Evolutionary conservation across 2,888 invertebrate species (phyloP), one percentile per base, ranked within the genome.

Genomic region (Lomographa bimaculata): DNA sequence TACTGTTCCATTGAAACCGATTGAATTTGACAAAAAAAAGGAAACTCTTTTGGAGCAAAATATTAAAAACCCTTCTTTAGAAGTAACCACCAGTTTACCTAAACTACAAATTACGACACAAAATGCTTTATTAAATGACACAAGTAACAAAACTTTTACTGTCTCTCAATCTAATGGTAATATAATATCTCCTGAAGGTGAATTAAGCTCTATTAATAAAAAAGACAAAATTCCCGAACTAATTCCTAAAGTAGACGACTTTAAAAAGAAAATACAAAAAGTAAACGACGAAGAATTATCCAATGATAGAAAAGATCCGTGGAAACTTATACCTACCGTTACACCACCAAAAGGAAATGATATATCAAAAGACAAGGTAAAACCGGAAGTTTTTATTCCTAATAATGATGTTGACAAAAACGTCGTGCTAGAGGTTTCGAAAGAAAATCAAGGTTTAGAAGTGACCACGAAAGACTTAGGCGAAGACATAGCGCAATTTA

Each of bases 401-500:
- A 78, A 76, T 19, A 64, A 34, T 12, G 69, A 57, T 26, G 71
- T 71, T 2, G 56, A 77, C 28, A 87, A 87, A 66, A 72, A 85
- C 35, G 78, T 89, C 24, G 47, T 80, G 8, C 63, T 89, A 41
- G 85, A 87, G 14, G 76, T 74, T 57, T 82, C 82, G 0, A 75
- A 80, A 47, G 84, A 86, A 72, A 87, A 87, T 32, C 93, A 93
- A 54, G 96, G 96, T 0, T 77, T 96, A 10, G 96, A 96, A 71
- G 94, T 93, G 1, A 96, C 95, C 10, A 93, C 94, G 0, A 90
- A 91, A 32, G 85, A 91, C 58, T 86, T 96, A 12, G 94, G 93
- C 40, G 91, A 92, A 42, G 96, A 97, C 67, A 90, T 96, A 14
- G 89, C 92, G n/a, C 91, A 93, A 38, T 97, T 96, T 67, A 90